Percentiles rank a stretch among this genome's conserved stretches.
Evolutionary conservation across 2,113 vertebrate genomes (phyloP).

Genomic region (Pelvicachromis taeniatus): DNA sequence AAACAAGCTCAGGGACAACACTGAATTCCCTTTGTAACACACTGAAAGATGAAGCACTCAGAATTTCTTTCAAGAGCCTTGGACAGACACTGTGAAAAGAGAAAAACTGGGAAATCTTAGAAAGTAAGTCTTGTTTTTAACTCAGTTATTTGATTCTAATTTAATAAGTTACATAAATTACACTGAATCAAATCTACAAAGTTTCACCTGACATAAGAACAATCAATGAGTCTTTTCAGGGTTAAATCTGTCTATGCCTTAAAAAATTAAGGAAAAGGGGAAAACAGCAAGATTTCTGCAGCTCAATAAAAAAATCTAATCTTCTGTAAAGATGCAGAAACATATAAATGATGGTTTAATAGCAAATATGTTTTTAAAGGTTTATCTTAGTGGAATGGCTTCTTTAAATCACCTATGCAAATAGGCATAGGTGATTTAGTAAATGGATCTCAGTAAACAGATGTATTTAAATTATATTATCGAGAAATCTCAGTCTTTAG

Average conservation of each 20-base stretch:
- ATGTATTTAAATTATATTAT: neutral
- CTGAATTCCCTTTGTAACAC: conserved; percentile 43
- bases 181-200: neutral
- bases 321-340: neutral
- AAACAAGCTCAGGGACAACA: conserved; percentile 62
- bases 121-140: neutral
- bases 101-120: neutral
- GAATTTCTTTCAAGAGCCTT: conserved; percentile 2
- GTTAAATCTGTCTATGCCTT: neutral
- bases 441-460: neutral
- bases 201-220: neutral
- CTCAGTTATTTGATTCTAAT: neutral
- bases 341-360: neutral
- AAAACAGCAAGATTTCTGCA: neutral
- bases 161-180: neutral
- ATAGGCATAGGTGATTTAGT: neutral
- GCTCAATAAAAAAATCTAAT: neutral
- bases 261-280: neutral
- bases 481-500: neutral
- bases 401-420: neutral
- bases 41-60: conserved; percentile 17
- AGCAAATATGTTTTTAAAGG: neutral
- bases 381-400: neutral
- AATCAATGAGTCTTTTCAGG: neutral
- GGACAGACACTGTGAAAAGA: neutral